Evolutionary conservation across 92 coral and sea anemone species (phyloP), one percentile per base, ranked within the genome.

Genomic region (Metridium senile): DNA sequence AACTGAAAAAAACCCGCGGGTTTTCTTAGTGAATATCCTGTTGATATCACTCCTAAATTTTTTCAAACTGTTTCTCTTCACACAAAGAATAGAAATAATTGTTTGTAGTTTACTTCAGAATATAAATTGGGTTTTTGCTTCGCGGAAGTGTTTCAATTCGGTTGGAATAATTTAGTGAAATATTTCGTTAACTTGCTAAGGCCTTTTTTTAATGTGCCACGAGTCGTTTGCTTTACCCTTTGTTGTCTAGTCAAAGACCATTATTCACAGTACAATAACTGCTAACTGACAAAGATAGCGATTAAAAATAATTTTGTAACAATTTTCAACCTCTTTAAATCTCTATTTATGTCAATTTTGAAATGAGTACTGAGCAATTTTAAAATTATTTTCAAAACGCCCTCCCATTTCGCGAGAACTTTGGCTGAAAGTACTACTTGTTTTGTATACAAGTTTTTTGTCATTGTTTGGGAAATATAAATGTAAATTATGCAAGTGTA

Each of bases 381-480:
- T 6, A 39, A 39, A 39, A 39, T 4, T 13, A 4, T 13, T 4
- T 4, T 39, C 13, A 13, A 39, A 39, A 6, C 13, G 13, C 6
- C 6, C 49, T 39, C 49, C 49, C 13, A 4, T 39, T 39, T 39
- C 6, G 49, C 49, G 13, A 39, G 49, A 39, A 39, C 13, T 39
- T 39, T 39, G 49, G 6, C 13, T 39, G 6, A 6, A 39, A 39
- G 13, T 39, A 39, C 49, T 39, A 39, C 13, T 6, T 13, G 49
- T 13, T 4, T 13, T 39, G 6, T 39, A 13, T 4, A 39, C 49
- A 6, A 39, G 13, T 6, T 39, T 61, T 61, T 21, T 61, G 2
- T 1, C 4, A 61, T 61, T 61, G 66, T 61, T 61, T 61, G 33
- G 66, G 33, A 61, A 21, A 61, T 2, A 61, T 61, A 7, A 61